Evolutionary conservation across 2,113 vertebrate species (phyloP), one percentile per base, ranked within the genome.

Genomic region (Channa argus): DNA sequence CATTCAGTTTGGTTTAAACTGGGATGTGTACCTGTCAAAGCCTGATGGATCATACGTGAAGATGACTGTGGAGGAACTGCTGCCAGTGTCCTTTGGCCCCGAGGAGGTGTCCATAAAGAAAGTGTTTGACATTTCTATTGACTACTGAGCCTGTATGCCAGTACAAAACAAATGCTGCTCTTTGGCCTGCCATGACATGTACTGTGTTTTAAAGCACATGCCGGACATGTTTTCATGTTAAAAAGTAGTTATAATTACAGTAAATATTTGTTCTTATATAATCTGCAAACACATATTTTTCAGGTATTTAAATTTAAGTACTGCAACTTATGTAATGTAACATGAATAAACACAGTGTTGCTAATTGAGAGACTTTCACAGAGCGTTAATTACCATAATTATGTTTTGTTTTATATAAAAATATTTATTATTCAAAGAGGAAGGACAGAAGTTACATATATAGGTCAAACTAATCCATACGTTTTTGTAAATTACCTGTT

Each of bases 31-130:
- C 80, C 82, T 98, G 88, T 92, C 96, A 49, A 97, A 96, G 77
- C 67, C 93, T 0, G 95, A 97, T 0, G 95, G 96, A 2, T 89
- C 94, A 0, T 95, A 94, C 1, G 5, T 87, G 0, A 82, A 92
- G 64, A 96, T 83, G 91, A 95, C 85, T 0, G 91, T 98, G 43
- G 90, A 91, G 2, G 94, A 97, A 54, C 89, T 98, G 34, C 94
- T 98, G 49, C 97, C 97, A 0, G n/a, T 55, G 47, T 96, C 97
- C 12, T 99, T 98, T 0, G 95, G 96, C 12, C 96, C 97, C 0
- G 90, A 96, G 24, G 24, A 24, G 1, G 24, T 24, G 24, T 1
- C 6, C 4, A 44, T 3, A 2, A 73, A 46, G 61, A 45, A 15
- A 10, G 24, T 24, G 24, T 24, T 24, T 24, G 24, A 24, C 24